phyloP scores from a whole-genome alignment of 2,888 invertebrate genomes.

The Parasteatoda lunata region DNA sequence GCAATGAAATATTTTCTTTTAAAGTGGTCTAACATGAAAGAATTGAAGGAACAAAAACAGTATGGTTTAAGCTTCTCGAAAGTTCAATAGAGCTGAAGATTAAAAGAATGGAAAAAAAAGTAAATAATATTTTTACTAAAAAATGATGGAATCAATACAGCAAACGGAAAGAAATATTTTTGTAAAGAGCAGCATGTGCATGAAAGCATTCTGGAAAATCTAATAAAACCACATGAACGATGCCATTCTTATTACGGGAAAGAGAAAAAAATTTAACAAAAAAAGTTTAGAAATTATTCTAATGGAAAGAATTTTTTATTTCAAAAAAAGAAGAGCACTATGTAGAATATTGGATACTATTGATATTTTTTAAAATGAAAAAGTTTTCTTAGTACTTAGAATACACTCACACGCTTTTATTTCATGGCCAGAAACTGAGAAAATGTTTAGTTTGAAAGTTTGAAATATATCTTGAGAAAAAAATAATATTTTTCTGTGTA shows the following conservation, averaged over 20 bases:
- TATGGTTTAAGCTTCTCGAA: background rate
- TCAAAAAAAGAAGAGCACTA: background rate
- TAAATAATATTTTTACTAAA: background rate
- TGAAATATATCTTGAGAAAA: no score
- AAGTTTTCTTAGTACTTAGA: no score
- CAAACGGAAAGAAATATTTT: conserved; percentile 22
- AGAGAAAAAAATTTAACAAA: background rate
- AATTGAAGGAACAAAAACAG: no score
- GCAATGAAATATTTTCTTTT: no score
- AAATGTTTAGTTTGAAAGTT: no score
- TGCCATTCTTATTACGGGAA: conserved; percentile 1
- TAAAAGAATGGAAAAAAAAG: background rate
- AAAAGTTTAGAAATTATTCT: background rate
- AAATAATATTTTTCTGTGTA: no score
- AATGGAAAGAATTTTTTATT: background rate
- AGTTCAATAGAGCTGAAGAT: conserved; percentile 17
- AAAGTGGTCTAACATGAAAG: no score
- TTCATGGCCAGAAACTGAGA: no score
- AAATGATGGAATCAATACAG: conserved; percentile 30
- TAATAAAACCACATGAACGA: conserved; percentile 11
- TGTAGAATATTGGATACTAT: no score
- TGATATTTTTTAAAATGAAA: no score
- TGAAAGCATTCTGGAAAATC: conserved; percentile 24
- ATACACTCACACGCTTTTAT: no score
- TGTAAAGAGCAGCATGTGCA: background rate